phyloP scores from a whole-genome alignment of 2,888 invertebrate species.

The Sipha maydis region DNA sequence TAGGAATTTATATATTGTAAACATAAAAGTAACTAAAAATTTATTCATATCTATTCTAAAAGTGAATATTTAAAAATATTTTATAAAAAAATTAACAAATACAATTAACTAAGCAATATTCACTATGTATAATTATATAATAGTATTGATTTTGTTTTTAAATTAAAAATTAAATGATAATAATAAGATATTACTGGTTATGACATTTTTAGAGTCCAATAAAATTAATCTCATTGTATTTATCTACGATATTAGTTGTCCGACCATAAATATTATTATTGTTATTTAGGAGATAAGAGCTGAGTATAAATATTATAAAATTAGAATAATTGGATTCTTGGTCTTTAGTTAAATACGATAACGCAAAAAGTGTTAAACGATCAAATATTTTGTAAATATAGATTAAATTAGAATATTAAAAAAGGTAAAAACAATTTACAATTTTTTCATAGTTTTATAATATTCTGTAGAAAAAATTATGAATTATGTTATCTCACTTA shows the following conservation, averaged over 20 bases:
- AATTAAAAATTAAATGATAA: neutral
- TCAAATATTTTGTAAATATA: neutral
- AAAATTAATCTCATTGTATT: neutral
- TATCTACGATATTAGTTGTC: neutral
- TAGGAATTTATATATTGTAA: too few species aligned
- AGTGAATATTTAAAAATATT: too few species aligned
- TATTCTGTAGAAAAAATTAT: neutral
- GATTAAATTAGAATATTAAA: neutral
- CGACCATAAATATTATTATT: neutral
- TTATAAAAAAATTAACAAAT: too few species aligned
- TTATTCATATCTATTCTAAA: too few species aligned
- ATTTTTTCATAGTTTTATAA: neutral
- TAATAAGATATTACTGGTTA: neutral
- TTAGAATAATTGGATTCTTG: neutral
- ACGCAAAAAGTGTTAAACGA: neutral
- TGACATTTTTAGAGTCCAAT: neutral
- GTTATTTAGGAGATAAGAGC: neutral
- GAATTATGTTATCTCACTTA: neutral
- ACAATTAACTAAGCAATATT: too few species aligned
- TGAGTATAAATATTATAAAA: neutral
- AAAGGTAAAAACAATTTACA: neutral
- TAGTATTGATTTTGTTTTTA: neutral
- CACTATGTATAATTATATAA: too few species aligned
- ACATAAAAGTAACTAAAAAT: too few species aligned
- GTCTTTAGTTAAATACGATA: neutral